These are phyloP conservation scores for Calephelis perditalis DNA, from an alignment of 2,888 invertebrate genomes.

Conservation along the genomic window DNA sequence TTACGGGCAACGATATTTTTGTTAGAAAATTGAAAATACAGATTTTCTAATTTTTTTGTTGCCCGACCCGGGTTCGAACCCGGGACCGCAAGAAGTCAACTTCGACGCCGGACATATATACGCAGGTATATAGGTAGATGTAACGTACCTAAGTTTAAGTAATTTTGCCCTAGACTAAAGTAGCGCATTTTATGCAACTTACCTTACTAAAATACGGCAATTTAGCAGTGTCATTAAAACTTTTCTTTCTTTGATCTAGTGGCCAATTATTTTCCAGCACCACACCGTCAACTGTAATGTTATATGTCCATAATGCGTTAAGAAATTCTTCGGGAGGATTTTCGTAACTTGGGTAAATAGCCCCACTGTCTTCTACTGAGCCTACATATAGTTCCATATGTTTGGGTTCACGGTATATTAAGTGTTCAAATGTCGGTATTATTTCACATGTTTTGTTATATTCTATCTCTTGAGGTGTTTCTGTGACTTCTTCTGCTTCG, in stretches of 20 bases:
- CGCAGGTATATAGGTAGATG: too few species aligned
- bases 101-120: too few species aligned
- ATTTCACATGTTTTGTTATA: slow-evolving; percentile 24
- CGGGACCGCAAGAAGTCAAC: too few species aligned
- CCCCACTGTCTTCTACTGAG: slow-evolving; percentile 33
- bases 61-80: too few species aligned
- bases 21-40: too few species aligned
- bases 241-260: slow-evolving; percentile 51
- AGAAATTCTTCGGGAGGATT: slow-evolving; percentile 39
- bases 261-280: slow-evolving; percentile 79
- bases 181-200: slow-evolving; percentile 24
- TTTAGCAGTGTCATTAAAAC: slow-evolving; percentile 44
- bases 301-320: slow-evolving; percentile 45
- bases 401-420: slow-evolving; percentile 38
- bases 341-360: slow-evolving; percentile 54
- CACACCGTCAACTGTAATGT: slow-evolving; percentile 53
- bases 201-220: slow-evolving; percentile 76
- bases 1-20: too few species aligned
- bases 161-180: too few species aligned
- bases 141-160: too few species aligned
- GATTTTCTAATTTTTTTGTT: too few species aligned
- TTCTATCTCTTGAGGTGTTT: slow-evolving; percentile 17
- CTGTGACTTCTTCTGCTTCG: slow-evolving; percentile 11
- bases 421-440: slow-evolving; percentile 34
- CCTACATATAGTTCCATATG: slow-evolving; percentile 44